phyloP scores from a whole-genome alignment of 2,888 invertebrate genomes.

The Cryptus viduatorius region DNA sequence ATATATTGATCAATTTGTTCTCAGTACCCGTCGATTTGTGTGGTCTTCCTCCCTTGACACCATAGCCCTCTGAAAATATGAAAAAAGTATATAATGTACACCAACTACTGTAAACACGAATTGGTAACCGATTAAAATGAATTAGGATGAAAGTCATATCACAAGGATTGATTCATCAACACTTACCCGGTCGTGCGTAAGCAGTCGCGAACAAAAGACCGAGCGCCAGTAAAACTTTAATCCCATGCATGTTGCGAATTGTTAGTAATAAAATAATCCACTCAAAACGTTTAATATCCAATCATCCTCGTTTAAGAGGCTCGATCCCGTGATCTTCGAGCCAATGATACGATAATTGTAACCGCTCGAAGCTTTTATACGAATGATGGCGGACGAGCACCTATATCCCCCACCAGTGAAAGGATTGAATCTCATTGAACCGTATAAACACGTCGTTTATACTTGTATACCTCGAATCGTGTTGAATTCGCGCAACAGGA shows the following conservation, averaged over 20 bases:
- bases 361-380: conserved; percentile 60
- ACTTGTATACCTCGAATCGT: conserved; percentile 1
- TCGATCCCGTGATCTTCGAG: conserved; percentile 32
- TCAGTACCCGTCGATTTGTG: conserved; percentile 45
- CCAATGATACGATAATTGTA: conserved; percentile 54
- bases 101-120: neutral
- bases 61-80: conserved; percentile 54
- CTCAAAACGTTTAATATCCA: conserved; percentile 9
- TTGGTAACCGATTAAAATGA: neutral
- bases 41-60: conserved; percentile 55
- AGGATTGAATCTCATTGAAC: conserved; percentile 54
- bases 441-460: conserved; percentile 35
- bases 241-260: conserved; percentile 38
- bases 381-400: conserved; percentile 16
- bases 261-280: conserved; percentile 16
- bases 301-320: conserved; percentile 22
- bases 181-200: conserved; percentile 55
- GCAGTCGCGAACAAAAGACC: conserved; percentile 29
- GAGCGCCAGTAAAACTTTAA: conserved; percentile 36
- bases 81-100: neutral
- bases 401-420: conserved; percentile 51
- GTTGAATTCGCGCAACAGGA: conserved; percentile 35
- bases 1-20: neutral
- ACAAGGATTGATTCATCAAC: neutral
- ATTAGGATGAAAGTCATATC: neutral